These are phyloP conservation scores for Hirundo rustica DNA, from an alignment of 2,797 vertebrate genomes.

Conservation along the genomic window DNA sequence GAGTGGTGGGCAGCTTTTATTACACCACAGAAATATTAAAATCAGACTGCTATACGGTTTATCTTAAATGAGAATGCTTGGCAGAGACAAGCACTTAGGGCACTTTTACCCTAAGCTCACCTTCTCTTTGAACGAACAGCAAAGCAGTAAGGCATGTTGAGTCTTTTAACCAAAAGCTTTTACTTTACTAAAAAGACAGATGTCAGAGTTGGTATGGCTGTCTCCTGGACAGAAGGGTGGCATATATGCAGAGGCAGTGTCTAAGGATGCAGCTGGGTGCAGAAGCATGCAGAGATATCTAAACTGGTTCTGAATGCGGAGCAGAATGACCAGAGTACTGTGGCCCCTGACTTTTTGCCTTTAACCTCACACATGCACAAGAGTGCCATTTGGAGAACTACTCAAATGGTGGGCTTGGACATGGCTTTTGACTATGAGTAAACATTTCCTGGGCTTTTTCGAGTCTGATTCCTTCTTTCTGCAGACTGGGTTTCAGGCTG, in stretches of 20 bases:
- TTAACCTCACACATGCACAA: not conserved
- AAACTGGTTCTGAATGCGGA: not conserved
- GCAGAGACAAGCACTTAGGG: not conserved
- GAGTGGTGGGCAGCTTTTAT: not conserved
- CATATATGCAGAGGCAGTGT: not conserved
- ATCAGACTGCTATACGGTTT: not conserved
- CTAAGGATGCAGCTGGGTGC: not conserved
- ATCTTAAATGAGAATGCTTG: not conserved
- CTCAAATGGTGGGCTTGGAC: not conserved
- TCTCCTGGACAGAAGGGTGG: not conserved
- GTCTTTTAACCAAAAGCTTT: not conserved
- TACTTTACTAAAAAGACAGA: not conserved
- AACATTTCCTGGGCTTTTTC: not conserved
- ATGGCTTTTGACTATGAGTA: not conserved
- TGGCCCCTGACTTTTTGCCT: not conserved
- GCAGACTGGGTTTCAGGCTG: not conserved
- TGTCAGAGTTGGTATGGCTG: not conserved
- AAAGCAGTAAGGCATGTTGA: not conserved
- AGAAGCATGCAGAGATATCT: not conserved
- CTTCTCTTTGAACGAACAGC: not conserved
- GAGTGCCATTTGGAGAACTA: accelerated
- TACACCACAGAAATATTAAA: not conserved
- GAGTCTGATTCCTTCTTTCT: not conserved
- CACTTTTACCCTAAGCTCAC: not conserved
- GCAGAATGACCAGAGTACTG: too few relatives aligned